phyloP scores from a whole-genome alignment of 2,113 vertebrate genomes.

The Erythrolamprus reginae region DNA sequence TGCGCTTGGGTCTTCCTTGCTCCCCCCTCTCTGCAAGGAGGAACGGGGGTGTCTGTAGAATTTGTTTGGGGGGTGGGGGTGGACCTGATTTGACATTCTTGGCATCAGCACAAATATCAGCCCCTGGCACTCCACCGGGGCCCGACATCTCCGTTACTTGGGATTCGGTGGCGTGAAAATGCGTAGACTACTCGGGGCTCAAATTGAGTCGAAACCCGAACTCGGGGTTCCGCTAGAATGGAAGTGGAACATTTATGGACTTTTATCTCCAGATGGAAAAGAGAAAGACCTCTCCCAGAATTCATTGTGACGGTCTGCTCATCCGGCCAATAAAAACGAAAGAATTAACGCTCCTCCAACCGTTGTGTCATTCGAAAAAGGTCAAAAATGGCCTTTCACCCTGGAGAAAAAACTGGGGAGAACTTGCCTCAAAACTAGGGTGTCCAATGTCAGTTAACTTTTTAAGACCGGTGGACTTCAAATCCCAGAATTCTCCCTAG shows the following conservation, averaged over 20 bases:
- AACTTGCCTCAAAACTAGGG: background rate
- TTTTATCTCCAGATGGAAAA: slow-evolving; percentile 6
- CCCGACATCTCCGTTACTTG: fast-evolving
- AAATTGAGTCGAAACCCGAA: background rate
- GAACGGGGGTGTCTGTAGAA: background rate
- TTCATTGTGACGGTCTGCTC: background rate
- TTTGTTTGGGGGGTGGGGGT: too few species aligned
- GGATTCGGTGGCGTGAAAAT: background rate
- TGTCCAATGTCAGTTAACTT: background rate
- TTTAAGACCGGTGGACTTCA: background rate
- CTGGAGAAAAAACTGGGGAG: background rate
- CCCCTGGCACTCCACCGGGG: background rate
- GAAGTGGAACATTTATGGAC: slow-evolving; percentile 63
- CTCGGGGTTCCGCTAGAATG: background rate
- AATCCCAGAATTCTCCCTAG: background rate
- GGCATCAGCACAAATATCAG: too few species aligned
- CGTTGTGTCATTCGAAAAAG: background rate
- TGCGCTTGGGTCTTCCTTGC: background rate
- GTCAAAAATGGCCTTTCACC: background rate
- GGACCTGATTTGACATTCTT: background rate
- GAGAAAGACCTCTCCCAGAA: fast-evolving
- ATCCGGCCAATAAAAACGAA: background rate
- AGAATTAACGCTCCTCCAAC: background rate
- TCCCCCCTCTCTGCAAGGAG: background rate
- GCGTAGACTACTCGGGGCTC: fast-evolving